Evolutionary conservation across 2,888 invertebrate species (phyloP), one percentile per base, ranked within the genome.

Genomic region (Helleia helle): DNA sequence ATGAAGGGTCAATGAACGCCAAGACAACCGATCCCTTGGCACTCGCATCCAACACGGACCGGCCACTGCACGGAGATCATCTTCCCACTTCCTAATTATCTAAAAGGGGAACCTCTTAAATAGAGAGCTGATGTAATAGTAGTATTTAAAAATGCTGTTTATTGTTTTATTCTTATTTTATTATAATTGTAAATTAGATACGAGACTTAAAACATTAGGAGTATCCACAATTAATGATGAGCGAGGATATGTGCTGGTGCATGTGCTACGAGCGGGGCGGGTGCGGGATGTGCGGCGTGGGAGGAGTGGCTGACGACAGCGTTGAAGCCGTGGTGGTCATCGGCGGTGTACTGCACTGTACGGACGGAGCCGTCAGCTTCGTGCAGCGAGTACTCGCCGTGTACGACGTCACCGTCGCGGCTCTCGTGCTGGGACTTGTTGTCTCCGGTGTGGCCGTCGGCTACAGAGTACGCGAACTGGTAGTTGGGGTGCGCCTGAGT

Each of bases 351-450:
- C 52, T 86, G 71, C 9, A 87, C 87, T 39, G 64, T 84, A 52
- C 87, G 76, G 48, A 86, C 67, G 56, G 87, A 86, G 50, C 87
- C 86, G 47, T 81, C 85, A 27, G 86, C 79, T 56, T 87, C 86
- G 49, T 77, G 66, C 36, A 86, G 66, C 18, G 77, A 76, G 66
- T 88, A 88, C 55, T 86, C 80, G 39, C 66, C 67, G 56, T 52
- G 86, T 50, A 90, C 90, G 38, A 80, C 86, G 58, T 89, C 87
- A 3, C 89, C 90, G 66, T 87, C 86, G 55, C 86, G 80, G 62
- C 76, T 72, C 68, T 88, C 88, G 36, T 80, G 71, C 63, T 88
- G 87, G 48, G 86, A 85, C 74, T 88, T 88, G 69, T 87, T 85
- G 73, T 88, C 88, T 24, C 87, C 88, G 50, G 87, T 81, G 61